Evolutionary conservation across 2,888 invertebrate genomes (phyloP).

Genomic region (Sisyra terminalis): DNA sequence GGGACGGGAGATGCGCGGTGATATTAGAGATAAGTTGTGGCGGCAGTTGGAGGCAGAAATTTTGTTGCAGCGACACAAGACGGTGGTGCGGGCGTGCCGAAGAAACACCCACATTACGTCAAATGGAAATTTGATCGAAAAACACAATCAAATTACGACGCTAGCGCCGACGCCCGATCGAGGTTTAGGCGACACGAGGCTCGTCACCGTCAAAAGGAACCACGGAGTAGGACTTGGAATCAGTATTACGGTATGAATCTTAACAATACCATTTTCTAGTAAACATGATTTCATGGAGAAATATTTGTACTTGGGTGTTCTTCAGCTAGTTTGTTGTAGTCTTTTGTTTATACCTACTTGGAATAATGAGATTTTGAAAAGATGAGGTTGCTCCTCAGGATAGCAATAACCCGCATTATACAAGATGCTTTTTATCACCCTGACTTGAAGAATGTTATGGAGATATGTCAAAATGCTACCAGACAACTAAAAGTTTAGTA

Average conservation of each 20-base stretch:
- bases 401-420: no score
- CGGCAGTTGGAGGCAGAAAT: constrained; percentile 75
- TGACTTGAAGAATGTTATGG: no score
- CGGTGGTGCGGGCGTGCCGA: constrained; percentile 49
- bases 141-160: constrained; percentile 18
- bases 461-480: no score
- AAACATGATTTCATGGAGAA: no score
- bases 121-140: constrained; percentile 2
- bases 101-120: constrained; percentile 24
- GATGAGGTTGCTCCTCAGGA: no score
- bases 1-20: constrained; percentile 58
- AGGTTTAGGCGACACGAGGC: constrained; percentile 36
- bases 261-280: no score
- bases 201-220: constrained; percentile 50
- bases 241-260: constrained; percentile 62
- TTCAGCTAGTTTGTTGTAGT: no score
- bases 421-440: no score
- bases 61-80: constrained; percentile 69
- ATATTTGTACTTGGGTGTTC: no score
- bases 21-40: constrained; percentile 64
- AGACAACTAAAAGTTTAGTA: no score
- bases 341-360: no score
- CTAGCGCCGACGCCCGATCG: constrained; percentile 20
- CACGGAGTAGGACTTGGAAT: constrained; percentile 71
- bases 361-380: no score